These are phyloP conservation scores for Ctenosaura bakeri DNA, from an alignment of 2,797 vertebrate genomes.

Conservation along the genomic window DNA sequence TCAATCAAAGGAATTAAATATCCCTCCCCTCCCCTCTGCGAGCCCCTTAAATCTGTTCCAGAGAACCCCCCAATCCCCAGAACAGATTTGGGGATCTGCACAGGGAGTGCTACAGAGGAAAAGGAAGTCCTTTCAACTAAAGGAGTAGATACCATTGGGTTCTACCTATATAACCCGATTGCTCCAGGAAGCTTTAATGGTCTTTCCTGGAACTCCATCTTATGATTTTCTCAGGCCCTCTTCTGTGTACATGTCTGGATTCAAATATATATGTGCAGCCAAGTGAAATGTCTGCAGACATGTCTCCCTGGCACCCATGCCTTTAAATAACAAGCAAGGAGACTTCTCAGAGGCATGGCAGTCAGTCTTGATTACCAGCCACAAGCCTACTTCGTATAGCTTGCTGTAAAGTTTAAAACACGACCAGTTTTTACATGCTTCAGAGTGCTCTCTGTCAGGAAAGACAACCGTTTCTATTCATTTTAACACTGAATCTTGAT, in stretches of 20 bases:
- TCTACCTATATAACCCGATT: neutral
- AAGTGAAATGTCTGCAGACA: neutral
- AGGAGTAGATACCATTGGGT: neutral
- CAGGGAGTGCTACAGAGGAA: neutral
- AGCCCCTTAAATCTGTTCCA: neutral
- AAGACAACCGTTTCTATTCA: conserved; percentile 81
- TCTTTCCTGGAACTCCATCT: neutral
- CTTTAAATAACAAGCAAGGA: neutral
- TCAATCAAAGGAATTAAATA: neutral
- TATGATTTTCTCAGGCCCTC: neutral
- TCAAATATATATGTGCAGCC: neutral
- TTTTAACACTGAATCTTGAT: conserved; percentile 68
- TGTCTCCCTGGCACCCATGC: too few species aligned
- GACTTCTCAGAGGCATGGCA: neutral
- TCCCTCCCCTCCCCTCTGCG: neutral
- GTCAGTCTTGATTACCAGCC: neutral
- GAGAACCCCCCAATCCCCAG: neutral
- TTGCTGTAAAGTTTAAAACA: conserved; percentile 77
- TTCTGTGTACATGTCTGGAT: neutral
- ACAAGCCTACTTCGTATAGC: conserved; percentile 27
- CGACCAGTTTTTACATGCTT: conserved; percentile 79
- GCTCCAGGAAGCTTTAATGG: neutral
- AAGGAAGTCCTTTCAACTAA: neutral
- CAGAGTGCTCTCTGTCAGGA: conserved; percentile 79
- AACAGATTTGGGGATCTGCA: neutral